Base-by-base conservation (phyloP, 1,140 invertebrate genomes). In the Phortica variegata region DNA sequence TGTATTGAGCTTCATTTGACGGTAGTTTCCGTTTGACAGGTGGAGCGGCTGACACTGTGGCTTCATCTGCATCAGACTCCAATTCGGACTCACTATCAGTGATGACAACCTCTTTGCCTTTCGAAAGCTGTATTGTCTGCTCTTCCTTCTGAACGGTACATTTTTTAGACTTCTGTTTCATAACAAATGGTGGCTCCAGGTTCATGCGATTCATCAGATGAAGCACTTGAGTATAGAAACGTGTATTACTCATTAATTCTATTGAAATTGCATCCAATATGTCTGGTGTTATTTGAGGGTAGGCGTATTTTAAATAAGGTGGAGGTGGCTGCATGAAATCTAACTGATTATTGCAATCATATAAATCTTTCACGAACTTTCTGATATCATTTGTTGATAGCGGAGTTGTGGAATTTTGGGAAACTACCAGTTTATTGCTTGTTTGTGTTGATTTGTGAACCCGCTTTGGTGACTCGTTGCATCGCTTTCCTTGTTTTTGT, bases 161-260 rank as follows among this genome's bases (percentile, higher is more conserved):
- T 2, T 2, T 26, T 8, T 0, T 55, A 8, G 0, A 39, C 38
- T 6, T 17, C 16, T 1, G 48, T 12, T 52, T 55, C 23, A 54
- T 38, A 23, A 43, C 33, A 79, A 96, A 95, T n/a, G 93, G 93
- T 47, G 85, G 83, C 26, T 89, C 87, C 36, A 96, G 72, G 76
- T 89, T 91, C 92, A 97, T 95, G 79, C 89, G 93, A 71, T 96
- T 96, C 93, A 97, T 96, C 21, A 97, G 80, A 81, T 97, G 93
- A 39, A 96, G 71, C 5, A 91, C 87, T 82, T 90, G 93, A 17
- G 82, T 85, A 72, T 96, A 96, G 76, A 96, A 91, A 58, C 85
- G 84, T 36, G 87, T 87, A 60, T 90, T 84, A 32, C 80, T 80
- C 43, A 87, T 79, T 36, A 95, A 73, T 38, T 86, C 82, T 76